phyloP scores from a whole-genome alignment of 2,113 vertebrate genomes.

The Charadrius vociferus region DNA sequence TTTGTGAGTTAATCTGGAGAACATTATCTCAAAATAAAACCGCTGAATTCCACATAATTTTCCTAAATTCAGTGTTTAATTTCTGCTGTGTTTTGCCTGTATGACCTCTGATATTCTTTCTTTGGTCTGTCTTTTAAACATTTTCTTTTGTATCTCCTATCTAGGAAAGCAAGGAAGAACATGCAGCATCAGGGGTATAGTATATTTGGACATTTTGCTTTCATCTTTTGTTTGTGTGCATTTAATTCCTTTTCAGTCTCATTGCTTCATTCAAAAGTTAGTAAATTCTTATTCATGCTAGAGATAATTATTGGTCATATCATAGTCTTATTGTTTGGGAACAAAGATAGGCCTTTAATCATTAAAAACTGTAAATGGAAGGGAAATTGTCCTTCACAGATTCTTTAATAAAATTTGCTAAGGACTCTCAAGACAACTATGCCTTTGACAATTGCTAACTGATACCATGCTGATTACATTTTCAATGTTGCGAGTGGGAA shows the following conservation, averaged over 20 bases:
- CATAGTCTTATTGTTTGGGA: neutral
- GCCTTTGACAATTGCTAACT: neutral
- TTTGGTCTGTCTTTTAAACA: neutral
- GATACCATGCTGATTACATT: neutral
- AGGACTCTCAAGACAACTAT: neutral
- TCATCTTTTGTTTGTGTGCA: neutral
- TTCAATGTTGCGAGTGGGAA: neutral
- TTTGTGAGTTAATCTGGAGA: neutral
- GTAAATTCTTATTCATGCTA: neutral
- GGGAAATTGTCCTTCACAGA: neutral
- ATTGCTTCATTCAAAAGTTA: neutral
- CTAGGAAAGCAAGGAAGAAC: slow-evolving; percentile 42
- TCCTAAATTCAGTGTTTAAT: neutral
- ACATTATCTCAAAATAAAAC: neutral
- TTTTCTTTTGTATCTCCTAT: neutral
- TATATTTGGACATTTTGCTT: neutral
- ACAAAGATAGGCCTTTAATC: neutral
- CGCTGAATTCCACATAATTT: neutral
- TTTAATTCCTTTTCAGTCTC: neutral
- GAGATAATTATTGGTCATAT: neutral
- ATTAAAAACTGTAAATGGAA: neutral
- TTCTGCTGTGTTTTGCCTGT: neutral
- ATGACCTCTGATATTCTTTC: neutral
- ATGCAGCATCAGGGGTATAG: slow-evolving; percentile 35
- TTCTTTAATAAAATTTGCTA: neutral